A percentile compares a stretch with the other conserved stretches of the same genome.
These are phyloP conservation scores for Oxygymnocypris stewartii DNA, from an alignment of 2,113 vertebrate species.

Conservation along the genomic window DNA sequence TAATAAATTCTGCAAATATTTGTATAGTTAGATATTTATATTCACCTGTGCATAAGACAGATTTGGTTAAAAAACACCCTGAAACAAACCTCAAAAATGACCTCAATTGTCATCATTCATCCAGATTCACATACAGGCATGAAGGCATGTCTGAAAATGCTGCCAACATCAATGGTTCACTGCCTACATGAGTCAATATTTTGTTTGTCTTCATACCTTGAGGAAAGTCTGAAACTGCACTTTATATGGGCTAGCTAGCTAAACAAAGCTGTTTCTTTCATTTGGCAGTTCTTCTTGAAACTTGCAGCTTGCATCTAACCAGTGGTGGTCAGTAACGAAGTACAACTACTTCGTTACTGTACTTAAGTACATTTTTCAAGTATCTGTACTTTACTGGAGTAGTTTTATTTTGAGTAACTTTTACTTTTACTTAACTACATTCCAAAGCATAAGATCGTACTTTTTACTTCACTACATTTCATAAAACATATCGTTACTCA, in stretches of 20 bases:
- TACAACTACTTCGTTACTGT: no score
- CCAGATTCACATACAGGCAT: neutral
- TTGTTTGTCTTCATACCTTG: constrained; percentile 19
- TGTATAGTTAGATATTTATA: neutral
- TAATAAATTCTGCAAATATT: neutral
- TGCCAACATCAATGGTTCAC: constrained; percentile 22
- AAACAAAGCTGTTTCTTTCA: neutral
- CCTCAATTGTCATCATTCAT: constrained; percentile 15
- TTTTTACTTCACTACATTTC: no score
- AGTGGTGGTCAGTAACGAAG: no score
- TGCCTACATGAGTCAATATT: neutral
- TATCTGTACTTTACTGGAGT: no score
- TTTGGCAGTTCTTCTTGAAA: neutral
- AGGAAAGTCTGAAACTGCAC: neutral
- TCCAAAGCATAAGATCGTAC: no score
- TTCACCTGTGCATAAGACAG: neutral
- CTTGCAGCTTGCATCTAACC: neutral
- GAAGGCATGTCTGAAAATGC: constrained; percentile 15
- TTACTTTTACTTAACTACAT: no score
- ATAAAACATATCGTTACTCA: no score
- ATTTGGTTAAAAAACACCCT: neutral
- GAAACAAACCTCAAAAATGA: neutral
- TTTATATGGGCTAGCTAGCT: neutral
- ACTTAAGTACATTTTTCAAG: no score
- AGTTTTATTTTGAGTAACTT: no score